A percentile compares a stretch with the other conserved stretches of the same genome.
These are phyloP conservation scores for Tychaedon coryphoeus DNA, from an alignment of 2,113 vertebrate genomes.

Conservation along the genomic window DNA sequence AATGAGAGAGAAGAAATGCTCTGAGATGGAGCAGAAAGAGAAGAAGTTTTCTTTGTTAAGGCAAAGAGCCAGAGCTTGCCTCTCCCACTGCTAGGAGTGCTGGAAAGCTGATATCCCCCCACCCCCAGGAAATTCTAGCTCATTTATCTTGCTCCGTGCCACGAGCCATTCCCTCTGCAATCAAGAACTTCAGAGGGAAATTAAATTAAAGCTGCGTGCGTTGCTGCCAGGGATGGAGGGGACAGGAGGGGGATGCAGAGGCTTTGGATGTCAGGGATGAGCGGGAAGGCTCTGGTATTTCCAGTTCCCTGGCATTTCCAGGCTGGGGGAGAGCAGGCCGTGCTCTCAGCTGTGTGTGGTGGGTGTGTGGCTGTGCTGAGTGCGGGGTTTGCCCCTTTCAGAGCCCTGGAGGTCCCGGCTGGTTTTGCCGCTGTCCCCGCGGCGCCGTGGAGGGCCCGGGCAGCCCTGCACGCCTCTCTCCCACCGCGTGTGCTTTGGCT, in stretches of 20 bases:
- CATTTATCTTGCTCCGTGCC: conserved; percentile 47
- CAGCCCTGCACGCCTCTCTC: background rate
- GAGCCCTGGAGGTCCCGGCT: background rate
- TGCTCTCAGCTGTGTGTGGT: fast-evolving
- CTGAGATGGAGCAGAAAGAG: background rate
- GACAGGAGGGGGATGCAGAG: background rate
- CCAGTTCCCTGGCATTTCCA: background rate
- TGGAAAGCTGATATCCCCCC: conserved; percentile 5
- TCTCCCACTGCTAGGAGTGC: background rate
- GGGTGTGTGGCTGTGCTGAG: fast-evolving
- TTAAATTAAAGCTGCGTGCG: background rate
- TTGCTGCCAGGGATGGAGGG: background rate
- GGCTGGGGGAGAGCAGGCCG: background rate
- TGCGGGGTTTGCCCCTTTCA: fast-evolving
- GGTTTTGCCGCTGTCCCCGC: background rate
- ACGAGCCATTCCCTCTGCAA: conserved; percentile 9
- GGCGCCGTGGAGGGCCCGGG: background rate
- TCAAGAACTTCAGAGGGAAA: conserved; percentile 22
- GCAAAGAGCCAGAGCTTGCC: background rate
- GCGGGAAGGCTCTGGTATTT: background rate
- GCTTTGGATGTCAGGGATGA: background rate
- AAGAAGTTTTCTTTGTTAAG: background rate
- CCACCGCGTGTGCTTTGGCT: conserved; percentile 27
- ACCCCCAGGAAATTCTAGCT: background rate
- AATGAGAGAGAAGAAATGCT: fast-evolving